Base-by-base conservation (phyloP, 2,888 invertebrate genomes). In the Troides oblongomaculatus region DNA sequence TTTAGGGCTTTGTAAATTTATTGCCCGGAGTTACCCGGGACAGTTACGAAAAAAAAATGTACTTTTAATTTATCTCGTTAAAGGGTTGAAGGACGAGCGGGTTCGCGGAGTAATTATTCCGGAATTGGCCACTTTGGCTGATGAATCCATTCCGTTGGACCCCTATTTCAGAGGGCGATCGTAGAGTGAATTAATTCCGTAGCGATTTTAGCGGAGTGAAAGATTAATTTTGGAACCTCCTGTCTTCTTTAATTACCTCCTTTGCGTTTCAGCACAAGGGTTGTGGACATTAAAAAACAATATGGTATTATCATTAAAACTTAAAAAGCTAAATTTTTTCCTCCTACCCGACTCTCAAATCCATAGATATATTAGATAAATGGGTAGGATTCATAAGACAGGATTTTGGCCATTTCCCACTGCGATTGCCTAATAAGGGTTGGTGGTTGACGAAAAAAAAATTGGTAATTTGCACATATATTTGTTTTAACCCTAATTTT, bases 21-120 rank as follows among this genome's bases (percentile, higher is more conserved):
- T 92, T 81, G 89, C 88, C 80, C 77, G 76, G 81, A 88, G 89
- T 92, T 92, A 92, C 81, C 81, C 85, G 84, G 61, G 84, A 84
- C 86, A 89, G 91, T 92, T 90, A 86, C 87, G 87, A 92, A 78
- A 92, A 39, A 30, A 92, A 92, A 92, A 92, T 91, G 89, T 91
- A 90, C 92, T 92, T 92, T 92, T 92, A 92, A 92, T 92, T 92
- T 92, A 91, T 92, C 92, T 92, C 90, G 91, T 92, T 92, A 92
- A 92, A 92, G 92, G 92, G 92, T 92, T 92, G 91, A 92, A 87
- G 89, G 88, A 91, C 91, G 89, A 83, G 82, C 82, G 85, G 91
- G 89, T 88, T 87, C 87, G 89, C 89, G 89, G 83, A 92, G 92
- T 92, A 92, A 92, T 92, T 92, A 91, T 90, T 89, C 89, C 87